A percentile compares a stretch with the other conserved stretches of the same genome.
Evolutionary conservation across 2,113 vertebrate species (phyloP).

Genomic region (Origma solitaria): DNA sequence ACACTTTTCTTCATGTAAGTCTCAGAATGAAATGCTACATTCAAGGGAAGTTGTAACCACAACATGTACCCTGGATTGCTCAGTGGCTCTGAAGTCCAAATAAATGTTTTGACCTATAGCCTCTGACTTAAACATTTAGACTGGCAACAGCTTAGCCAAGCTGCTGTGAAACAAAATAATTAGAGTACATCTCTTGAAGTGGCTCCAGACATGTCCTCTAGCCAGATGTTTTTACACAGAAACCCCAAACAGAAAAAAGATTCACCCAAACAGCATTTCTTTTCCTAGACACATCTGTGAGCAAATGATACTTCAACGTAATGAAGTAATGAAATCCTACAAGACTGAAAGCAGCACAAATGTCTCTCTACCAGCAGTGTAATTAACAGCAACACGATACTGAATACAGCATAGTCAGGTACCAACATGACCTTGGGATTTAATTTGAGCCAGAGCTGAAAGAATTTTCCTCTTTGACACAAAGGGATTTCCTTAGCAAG

Average conservation of each 20-base stretch:
- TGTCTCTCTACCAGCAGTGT: neutral
- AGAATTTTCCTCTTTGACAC: neutral
- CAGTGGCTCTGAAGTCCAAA: neutral
- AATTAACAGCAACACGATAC: neutral
- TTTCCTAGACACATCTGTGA: constrained; percentile 28
- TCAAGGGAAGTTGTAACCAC: neutral
- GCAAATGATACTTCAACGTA: constrained; percentile 30
- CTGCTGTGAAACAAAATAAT: neutral
- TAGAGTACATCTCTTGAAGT: neutral
- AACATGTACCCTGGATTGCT: neutral
- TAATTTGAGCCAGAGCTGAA: neutral
- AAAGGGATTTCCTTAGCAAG: neutral
- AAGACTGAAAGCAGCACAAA: neutral
- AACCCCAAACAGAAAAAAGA: neutral
- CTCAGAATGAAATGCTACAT: neutral
- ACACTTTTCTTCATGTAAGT: neutral
- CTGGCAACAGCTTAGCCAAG: neutral
- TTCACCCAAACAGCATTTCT: constrained; percentile 17
- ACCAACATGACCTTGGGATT: neutral
- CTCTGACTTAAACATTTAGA: neutral
- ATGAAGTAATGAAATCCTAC: constrained; percentile 40
- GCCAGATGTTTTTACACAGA: constrained; percentile 21
- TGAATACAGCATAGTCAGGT: neutral
- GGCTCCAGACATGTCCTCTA: neutral
- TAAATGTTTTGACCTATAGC: neutral